Evolutionary conservation across 2,797 vertebrate genomes (phyloP), one percentile per base, ranked within the genome.

Genomic region (Gadopsis marmoratus): DNA sequence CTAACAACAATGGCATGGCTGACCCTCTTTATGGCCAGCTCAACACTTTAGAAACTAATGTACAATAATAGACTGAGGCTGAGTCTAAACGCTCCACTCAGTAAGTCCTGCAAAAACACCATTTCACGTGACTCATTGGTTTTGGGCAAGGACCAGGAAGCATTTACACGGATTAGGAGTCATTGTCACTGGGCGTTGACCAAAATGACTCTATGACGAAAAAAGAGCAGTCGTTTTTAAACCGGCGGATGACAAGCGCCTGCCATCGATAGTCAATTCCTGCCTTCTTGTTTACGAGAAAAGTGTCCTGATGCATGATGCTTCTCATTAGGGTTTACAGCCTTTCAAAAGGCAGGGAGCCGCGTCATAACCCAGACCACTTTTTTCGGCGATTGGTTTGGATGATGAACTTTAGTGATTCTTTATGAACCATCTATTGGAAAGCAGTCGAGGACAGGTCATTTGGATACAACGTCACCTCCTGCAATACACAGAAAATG

Each of bases 391-490:
- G 33, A 54, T 48, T 68, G 53, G 50, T 58, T 65, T 74, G n/a
- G n/a, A 43, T 21, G 37, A 65, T 26, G 9, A 9, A 39, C n/a
- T 59, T 16, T 7, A 19, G 54, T 14, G n/a, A 2, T 16, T 51
- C 9, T 66, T 70, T 51, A 45, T 53, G 23, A 59, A 55, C 19
- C 19, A 29, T 39, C 3, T 73, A 3, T 31, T 29, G 23, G 41
- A 50, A 45, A 62, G 21, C 45, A 65, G 33, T 12, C 14, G 3
- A 79, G 41, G 63, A 90, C 84, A 84, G 92, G 92, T 92, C 87
- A 93, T 85, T 88, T 88, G 80, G 26, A 77, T 67, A 45, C 19
- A 75, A 61, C 70, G 45, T 43, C 64, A 41, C 21, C 78, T 76
- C 62, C 85, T 82, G 63, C 55, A 59, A 26, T 66, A 45, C 48